A percentile compares a stretch with the other conserved stretches of the same genome.
These are phyloP conservation scores for Campoletis sonorensis DNA, from an alignment of 1,140 invertebrate species.

Conservation along the genomic window DNA sequence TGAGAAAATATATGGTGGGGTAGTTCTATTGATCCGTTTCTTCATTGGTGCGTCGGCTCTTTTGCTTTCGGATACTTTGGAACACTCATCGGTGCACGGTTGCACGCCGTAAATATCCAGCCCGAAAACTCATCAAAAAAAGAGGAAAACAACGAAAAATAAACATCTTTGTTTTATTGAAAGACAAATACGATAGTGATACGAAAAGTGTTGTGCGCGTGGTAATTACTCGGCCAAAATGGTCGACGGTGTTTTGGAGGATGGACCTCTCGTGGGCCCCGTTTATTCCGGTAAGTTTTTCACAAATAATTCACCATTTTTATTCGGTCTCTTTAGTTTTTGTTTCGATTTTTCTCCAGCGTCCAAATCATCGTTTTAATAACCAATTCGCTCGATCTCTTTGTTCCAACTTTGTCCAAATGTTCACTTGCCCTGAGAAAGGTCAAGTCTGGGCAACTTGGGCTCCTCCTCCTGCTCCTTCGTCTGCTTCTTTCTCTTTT, in stretches of 20 bases:
- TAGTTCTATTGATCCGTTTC: slow-evolving; percentile 62
- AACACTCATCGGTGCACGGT: slow-evolving; percentile 50
- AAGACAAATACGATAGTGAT: background rate
- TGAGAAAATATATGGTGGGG: slow-evolving; percentile 1
- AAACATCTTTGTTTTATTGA: too few relatives aligned
- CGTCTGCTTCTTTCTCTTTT: background rate
- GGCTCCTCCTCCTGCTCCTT: too few relatives aligned
- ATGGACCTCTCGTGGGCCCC: slow-evolving; percentile 69
- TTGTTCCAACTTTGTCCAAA: background rate
- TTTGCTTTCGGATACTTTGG: background rate
- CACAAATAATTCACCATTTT: background rate
- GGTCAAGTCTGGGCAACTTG: too few relatives aligned
- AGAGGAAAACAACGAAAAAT: too few relatives aligned
- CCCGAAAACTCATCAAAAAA: slow-evolving; percentile 4
- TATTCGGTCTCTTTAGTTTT: background rate
- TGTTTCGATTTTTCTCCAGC: background rate
- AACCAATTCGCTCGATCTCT: too few relatives aligned
- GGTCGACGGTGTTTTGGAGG: slow-evolving; percentile 65
- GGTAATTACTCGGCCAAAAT: slow-evolving; percentile 56
- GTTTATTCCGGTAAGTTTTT: slow-evolving; percentile 69
- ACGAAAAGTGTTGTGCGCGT: background rate
- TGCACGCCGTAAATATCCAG: slow-evolving; percentile 66
- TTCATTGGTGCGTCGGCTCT: slow-evolving; percentile 45
- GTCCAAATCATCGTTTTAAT: too few relatives aligned
- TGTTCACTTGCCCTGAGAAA: background rate